phyloP scores from a whole-genome alignment of 1,140 invertebrate species.

The Asobara japonica region DNA sequence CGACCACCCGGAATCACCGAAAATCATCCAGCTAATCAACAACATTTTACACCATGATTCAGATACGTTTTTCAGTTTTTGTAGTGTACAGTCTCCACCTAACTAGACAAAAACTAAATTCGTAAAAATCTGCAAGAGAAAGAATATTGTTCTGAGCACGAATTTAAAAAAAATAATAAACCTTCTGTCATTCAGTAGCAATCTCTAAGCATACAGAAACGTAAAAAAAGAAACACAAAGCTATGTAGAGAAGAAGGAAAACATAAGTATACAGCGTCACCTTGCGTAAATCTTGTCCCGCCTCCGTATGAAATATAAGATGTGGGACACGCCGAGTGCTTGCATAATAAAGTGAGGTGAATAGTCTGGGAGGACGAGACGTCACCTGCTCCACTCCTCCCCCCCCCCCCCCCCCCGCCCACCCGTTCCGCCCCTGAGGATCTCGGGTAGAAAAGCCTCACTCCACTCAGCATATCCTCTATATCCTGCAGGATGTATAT shows the following conservation, averaged over 20 bases:
- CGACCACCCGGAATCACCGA: no score
- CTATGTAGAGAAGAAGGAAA: slow-evolving; percentile 1
- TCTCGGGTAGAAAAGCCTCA: background rate
- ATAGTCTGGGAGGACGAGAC: background rate
- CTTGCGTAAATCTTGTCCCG: slow-evolving; percentile 25
- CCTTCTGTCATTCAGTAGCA: background rate
- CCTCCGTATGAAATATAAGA: slow-evolving; percentile 30
- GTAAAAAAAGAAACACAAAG: background rate
- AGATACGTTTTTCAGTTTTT: no score
- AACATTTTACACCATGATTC: no score
- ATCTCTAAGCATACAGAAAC: background rate
- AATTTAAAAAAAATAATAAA: no score
- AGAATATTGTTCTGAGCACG: no score
- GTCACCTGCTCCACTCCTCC: slow-evolving; percentile 21
- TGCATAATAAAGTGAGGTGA: slow-evolving; percentile 29
- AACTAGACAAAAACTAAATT: no score
- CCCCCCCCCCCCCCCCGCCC: background rate
- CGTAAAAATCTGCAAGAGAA: no score
- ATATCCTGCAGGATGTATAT: background rate
- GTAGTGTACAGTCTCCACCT: no score
- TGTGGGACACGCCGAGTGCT: slow-evolving; percentile 29
- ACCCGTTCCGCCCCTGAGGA: background rate
- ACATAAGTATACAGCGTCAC: slow-evolving; percentile 10
- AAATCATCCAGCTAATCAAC: no score
- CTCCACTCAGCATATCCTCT: background rate